Evolutionary conservation across 2,888 invertebrate genomes (phyloP), one percentile per base, ranked within the genome.

Genomic region (Schizotus pectinicornis): DNA sequence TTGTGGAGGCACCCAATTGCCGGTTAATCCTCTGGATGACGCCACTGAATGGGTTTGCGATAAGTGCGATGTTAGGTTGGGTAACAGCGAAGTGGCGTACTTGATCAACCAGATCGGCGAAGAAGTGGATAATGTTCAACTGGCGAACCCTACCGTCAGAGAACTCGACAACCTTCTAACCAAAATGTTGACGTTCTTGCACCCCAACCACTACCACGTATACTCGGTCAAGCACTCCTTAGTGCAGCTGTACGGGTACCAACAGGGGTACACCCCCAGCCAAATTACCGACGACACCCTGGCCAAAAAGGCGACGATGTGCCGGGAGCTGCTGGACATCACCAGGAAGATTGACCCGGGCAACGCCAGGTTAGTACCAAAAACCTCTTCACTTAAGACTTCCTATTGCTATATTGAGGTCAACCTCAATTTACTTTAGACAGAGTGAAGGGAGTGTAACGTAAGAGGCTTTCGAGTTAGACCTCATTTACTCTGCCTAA

Each of bases 201-300:
- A 94, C 79, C 88, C 90, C 0, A 88, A 92, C 73, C 94, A 94
- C 79, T 94, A 92, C 75, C 91, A 92, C 68, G 83, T 91, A 64
- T 92, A 91, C 70, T 86, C 90, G 0, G 84, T 93, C 6, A 90
- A 91, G 68, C 94, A 94, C 78, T 90, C 92, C 0, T 79, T 94
- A 31, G 82, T 94, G 48, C 94, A 94, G 74, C 76, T 94, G 46
- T 90, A 90, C 73, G 91, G 92, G 6, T 84, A 88, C 62, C 88
- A 89, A 61, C 80, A 82, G 37, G 88, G 85, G 14, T 86, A 86
- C 63, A 76, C 81, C 49, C 76, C 82, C 22, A 73, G 78, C 42
- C 79, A 84, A 45, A 80, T 87, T 35, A 83, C 84, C 1, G 83
- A 84, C 48, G 85, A 87, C 45, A 81, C 85, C 48, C 76, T 89